Base-by-base conservation (phyloP, 2,113 vertebrate species). In the Bostrychus sinensis region DNA sequence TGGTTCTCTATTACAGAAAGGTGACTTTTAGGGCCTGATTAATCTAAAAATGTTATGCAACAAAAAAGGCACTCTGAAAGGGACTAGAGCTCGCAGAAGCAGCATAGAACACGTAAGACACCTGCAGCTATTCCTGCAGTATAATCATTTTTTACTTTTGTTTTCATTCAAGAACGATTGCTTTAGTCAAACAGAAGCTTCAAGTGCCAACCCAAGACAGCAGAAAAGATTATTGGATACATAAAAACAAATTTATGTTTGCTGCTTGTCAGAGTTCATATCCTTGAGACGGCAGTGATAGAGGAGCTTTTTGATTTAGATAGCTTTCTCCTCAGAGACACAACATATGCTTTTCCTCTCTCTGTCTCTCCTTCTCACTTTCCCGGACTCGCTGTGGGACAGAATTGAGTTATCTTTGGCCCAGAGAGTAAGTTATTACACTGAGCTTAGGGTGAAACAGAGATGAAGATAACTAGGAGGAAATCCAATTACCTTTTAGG, bases 401-500 rank as follows among this genome's bases (percentile, higher is more conserved):
- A 93, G 79, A 84, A 99, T 96, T 97, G 95, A 99, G 96, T 98
- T 96, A 98, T 98, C 95, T 93, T 74, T 93, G 91, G 93, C 94
- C 90, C 91, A 78, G 93, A 94, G 95, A 96, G 94, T 98, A 96
- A 98, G 95, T 98, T 98, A 97, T 95, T 96, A 95, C 94, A 94
- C 94, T 91, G 93, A 84, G 81, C 83, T 83, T 62, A 76, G 92
- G 94, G 94, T 94, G 93, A 96, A 96, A 96, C 96, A 96, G 94
- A 95, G 94, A 98, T 96, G 95, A 94, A 98, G 96, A 98, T 98
- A 98, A 97, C 95, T 93, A 93, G 94, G 91, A 91, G 92, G 92
- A 97, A 98, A 99, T 98, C 96, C 97, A 99, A 99, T 99, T 99
- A 98, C 94, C 95, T 97, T 97, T 97, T 97, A 95, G 93, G 97